phyloP scores from a whole-genome alignment of 2,797 vertebrate species.

The Trichosurus vulpecula region DNA sequence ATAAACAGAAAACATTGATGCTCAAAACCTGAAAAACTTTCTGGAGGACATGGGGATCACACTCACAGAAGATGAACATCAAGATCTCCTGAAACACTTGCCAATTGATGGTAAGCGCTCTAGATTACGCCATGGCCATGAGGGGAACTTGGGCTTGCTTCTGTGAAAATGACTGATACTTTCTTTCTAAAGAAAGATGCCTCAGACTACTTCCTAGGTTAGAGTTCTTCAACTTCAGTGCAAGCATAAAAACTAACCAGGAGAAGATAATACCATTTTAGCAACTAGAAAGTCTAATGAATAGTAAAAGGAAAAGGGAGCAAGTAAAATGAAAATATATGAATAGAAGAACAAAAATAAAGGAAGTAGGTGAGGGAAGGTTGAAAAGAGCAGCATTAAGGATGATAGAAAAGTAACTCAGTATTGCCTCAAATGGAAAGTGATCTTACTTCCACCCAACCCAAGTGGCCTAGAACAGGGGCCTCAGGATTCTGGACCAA shows the following conservation, averaged over 20 bases:
- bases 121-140: not conserved
- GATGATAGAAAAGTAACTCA: not conserved
- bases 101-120: constrained; percentile 45
- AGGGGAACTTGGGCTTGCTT: not conserved
- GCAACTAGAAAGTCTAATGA: not conserved
- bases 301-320: not conserved
- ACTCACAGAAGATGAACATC: constrained; percentile 45
- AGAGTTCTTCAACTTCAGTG: not conserved
- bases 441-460: not conserved
- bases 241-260: not conserved
- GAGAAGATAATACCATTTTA: not conserved
- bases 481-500: not conserved
- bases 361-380: not conserved
- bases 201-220: not conserved
- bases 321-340: not conserved
- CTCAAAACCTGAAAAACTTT: constrained; percentile 46
- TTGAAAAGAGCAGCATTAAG: not conserved
- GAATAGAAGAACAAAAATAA: not conserved
- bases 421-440: not conserved
- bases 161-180: not conserved
- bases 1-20: constrained; percentile 65
- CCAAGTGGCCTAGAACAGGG: not conserved
- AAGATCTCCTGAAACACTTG: constrained; percentile 45
- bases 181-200: not conserved
- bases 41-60: constrained; percentile 54